These are phyloP conservation scores for Gonioctena quinquepunctata DNA, from an alignment of 1,140 invertebrate genomes.

Conservation along the genomic window DNA sequence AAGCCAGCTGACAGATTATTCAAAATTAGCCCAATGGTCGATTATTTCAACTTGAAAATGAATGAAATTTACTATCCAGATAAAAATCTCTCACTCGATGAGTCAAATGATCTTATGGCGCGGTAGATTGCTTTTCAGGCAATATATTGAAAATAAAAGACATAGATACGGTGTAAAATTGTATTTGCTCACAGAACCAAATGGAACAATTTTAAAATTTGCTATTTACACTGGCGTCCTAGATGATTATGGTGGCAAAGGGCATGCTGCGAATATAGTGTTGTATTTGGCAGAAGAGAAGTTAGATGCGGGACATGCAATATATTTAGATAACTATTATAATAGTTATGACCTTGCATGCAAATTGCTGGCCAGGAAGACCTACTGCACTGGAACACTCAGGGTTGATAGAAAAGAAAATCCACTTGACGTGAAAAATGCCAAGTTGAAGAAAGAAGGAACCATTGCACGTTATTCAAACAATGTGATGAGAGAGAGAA, in stretches of 20 bases:
- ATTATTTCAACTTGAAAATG: conserved; percentile 40
- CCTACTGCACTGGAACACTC: conserved; percentile 50
- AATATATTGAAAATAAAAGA: not conserved
- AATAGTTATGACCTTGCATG: conserved; percentile 49
- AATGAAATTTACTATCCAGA: conserved; percentile 41
- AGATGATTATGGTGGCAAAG: conserved; percentile 1
- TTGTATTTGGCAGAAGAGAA: conserved; percentile 31
- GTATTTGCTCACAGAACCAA: not conserved
- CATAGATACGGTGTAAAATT: not conserved
- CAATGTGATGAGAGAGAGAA: too few relatives aligned
- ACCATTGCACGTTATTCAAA: too few relatives aligned
- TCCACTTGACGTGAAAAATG: too few relatives aligned
- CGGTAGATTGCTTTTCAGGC: not conserved
- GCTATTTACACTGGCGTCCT: conserved; percentile 3
- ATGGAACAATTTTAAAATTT: not conserved
- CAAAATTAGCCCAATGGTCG: not conserved
- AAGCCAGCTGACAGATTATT: not conserved
- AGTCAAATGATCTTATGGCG: conserved; percentile 37
- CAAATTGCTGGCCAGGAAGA: conserved; percentile 46
- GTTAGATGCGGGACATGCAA: conserved; percentile 47
- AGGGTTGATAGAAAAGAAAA: conserved; percentile 11
- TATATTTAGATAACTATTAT: conserved; percentile 57
- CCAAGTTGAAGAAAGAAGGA: too few relatives aligned
- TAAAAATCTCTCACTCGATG: conserved; percentile 48
- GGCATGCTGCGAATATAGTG: conserved; percentile 25